Conservation (phyloP, 2,113 vertebrate genomes). For the Rissa tridactyla region DNA sequence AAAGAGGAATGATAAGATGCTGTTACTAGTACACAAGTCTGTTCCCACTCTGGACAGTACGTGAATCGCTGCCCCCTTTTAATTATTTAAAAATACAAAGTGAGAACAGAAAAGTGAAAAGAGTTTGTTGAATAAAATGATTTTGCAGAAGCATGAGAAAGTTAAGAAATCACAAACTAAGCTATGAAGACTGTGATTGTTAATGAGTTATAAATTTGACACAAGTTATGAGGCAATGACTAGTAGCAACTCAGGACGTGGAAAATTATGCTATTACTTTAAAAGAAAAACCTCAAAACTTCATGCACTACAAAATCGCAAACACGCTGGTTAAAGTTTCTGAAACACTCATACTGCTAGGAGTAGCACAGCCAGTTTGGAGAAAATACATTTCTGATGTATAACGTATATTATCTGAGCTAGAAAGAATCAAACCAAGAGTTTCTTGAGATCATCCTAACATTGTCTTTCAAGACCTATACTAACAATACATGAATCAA, state of each 20-base stretch:
- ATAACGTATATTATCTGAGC: neutral
- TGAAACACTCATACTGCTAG: neutral
- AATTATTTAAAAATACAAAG: neutral
- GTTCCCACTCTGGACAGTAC: neutral
- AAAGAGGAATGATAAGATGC: neutral
- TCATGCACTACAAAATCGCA: neutral
- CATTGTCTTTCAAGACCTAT: neutral
- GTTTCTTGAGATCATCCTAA: neutral
- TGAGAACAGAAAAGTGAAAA: neutral
- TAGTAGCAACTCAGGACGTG: neutral
- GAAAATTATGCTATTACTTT: neutral
- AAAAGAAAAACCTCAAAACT: neutral
- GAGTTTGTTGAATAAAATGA: neutral
- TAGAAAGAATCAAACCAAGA: neutral
- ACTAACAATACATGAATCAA: neutral
- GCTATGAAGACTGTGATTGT: neutral
- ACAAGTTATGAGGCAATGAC: neutral
- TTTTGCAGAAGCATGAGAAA: neutral
- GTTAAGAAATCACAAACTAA: neutral
- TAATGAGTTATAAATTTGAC: constrained; percentile 26
- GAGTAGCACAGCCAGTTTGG: neutral
- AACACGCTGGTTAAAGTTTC: neutral
- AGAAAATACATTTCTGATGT: neutral
- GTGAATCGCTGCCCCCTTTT: neutral
- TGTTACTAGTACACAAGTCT: neutral